Evolutionary conservation across 2,888 invertebrate species (phyloP).

Genomic region (Cephus pulcher): DNA sequence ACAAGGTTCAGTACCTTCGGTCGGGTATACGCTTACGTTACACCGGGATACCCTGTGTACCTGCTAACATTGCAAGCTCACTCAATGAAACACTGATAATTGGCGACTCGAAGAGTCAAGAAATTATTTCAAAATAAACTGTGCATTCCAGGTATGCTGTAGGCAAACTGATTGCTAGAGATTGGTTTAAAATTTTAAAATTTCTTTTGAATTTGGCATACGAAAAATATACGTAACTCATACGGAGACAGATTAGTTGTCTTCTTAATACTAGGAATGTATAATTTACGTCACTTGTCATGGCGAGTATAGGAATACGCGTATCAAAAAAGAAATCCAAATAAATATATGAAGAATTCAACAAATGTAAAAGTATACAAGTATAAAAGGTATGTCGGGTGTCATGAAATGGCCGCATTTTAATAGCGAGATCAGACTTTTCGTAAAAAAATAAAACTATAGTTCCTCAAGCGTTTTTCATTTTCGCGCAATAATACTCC

Average conservation of each 20-base stretch:
- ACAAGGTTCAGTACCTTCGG: no score
- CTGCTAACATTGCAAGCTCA: not conserved
- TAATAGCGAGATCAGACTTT: not conserved
- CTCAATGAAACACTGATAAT: not conserved
- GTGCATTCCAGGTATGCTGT: not conserved
- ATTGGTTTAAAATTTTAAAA: not conserved
- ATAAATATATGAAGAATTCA: not conserved
- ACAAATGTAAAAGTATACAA: not conserved
- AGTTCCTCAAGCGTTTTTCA: not conserved
- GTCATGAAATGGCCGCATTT: not conserved
- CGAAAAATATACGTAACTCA: not conserved
- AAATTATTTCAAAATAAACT: not conserved
- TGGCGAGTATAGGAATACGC: not conserved
- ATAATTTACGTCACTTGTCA: not conserved
- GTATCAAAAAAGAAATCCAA: not conserved
- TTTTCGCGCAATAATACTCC: not conserved
- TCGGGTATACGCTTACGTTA: not conserved
- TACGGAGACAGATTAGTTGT: not conserved
- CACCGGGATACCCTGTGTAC: conserved; percentile 4
- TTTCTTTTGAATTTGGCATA: no score
- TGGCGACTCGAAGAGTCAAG: not conserved
- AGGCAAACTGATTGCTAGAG: not conserved
- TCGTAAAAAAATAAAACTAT: not conserved
- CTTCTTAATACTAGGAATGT: not conserved
- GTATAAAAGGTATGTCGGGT: not conserved